Conservation (phyloP, 2,113 vertebrate genomes). For the Suncus etruscus region DNA sequence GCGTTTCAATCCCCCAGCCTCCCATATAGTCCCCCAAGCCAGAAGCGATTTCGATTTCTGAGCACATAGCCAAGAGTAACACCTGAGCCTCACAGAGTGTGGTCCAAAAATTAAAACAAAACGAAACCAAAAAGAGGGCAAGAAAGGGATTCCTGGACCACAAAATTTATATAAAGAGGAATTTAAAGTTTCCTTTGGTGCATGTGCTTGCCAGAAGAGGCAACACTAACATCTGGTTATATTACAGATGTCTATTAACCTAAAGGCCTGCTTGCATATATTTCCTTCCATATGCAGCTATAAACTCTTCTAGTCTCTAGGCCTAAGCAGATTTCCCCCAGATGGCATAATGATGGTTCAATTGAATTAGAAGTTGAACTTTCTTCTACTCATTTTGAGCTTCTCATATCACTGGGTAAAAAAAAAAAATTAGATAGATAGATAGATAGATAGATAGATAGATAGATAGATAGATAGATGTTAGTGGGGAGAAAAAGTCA, state of each 20-base stretch:
- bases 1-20: too few species aligned
- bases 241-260: background rate
- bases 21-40: too few species aligned
- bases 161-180: background rate
- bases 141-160: background rate
- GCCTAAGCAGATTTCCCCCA: background rate
- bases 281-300: background rate
- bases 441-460: too few species aligned
- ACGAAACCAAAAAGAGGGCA: background rate
- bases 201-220: background rate
- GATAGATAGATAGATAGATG: too few species aligned
- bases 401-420: background rate
- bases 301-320: background rate
- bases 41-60: too few species aligned
- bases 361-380: constrained; percentile 9
- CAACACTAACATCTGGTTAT: background rate
- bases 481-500: background rate
- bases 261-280: background rate
- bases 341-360: background rate
- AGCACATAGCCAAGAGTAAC: too few species aligned
- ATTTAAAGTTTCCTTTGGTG: background rate
- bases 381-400: background rate
- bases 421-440: background rate
- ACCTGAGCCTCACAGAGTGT: too few species aligned
- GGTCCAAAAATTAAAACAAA: too few species aligned